Percentiles rank a stretch among this genome's conserved stretches.
Conservation (phyloP, 1,140 invertebrate genomes). For the Triops longicaudatus region DNA sequence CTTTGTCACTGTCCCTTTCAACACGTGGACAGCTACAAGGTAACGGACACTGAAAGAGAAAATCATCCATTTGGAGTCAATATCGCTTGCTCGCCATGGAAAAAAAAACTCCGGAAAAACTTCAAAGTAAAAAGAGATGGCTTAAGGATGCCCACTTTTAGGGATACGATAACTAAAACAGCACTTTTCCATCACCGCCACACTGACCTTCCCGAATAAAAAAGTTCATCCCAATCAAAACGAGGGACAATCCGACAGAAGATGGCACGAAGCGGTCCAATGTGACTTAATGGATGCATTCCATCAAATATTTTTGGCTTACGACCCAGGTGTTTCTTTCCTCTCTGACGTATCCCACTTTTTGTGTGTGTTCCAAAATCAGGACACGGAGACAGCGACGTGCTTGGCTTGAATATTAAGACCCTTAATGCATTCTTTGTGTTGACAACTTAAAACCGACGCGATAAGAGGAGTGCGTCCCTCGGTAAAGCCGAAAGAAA, state of each 20-base stretch:
- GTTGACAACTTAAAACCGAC: not conserved
- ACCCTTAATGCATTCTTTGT: slow-evolving; percentile 12
- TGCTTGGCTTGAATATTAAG: slow-evolving; percentile 15
- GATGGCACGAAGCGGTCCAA: not conserved
- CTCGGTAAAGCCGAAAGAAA: not conserved
- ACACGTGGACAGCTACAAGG: too few species aligned
- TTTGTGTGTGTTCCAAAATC: not conserved
- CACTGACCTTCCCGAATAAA: not conserved
- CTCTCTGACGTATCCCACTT: not conserved
- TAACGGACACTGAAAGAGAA: too few species aligned
- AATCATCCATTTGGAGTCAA: too few species aligned
- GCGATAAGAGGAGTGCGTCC: too few species aligned
- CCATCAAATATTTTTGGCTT: not conserved
- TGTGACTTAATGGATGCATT: slow-evolving; percentile 5
- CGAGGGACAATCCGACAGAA: not conserved
- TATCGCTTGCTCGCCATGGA: too few species aligned
- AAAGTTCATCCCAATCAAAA: not conserved
- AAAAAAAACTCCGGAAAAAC: too few species aligned
- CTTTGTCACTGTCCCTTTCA: not conserved
- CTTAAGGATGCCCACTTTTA: too few species aligned
- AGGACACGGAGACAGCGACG: not conserved
- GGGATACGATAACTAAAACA: not conserved
- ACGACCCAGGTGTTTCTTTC: not conserved
- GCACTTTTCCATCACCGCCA: not conserved
- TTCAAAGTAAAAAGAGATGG: too few species aligned